phyloP scores from a whole-genome alignment of 2,797 vertebrate genomes.

The Oceanodroma leucorhoa region DNA sequence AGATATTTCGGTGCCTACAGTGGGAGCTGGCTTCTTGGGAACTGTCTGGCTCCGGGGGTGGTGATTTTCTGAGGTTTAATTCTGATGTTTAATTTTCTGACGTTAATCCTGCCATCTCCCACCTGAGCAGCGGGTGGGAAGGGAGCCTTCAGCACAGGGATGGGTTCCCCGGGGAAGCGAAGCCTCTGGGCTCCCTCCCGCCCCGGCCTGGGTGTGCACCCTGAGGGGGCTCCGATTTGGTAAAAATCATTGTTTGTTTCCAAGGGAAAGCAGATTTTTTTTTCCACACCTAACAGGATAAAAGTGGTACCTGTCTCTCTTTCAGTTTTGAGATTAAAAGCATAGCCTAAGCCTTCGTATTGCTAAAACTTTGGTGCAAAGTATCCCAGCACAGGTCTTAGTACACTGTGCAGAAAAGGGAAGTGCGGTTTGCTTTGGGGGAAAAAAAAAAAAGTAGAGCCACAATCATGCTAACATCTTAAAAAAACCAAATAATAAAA shows the following conservation, averaged over 20 bases:
- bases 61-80: neutral
- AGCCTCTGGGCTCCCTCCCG: neutral
- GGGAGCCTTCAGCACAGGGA: neutral
- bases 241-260: neutral
- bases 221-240: neutral
- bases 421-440: neutral
- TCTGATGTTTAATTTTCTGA: neutral
- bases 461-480: neutral
- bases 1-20: neutral
- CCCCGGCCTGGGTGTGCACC: neutral
- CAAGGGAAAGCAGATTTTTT: neutral
- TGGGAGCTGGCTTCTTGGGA: neutral
- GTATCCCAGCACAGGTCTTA: neutral
- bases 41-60: accelerated
- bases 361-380: neutral
- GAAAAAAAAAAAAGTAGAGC: neutral
- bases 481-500: neutral
- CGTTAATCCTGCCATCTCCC: neutral
- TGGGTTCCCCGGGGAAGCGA: accelerated
- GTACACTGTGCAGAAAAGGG: neutral
- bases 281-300: neutral
- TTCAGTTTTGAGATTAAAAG: neutral
- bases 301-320: neutral
- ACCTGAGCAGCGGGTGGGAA: neutral
- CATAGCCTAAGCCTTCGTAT: accelerated